Evolutionary conservation across 2,888 invertebrate genomes (phyloP).

Genomic region (Sarcophaga subvicina): DNA sequence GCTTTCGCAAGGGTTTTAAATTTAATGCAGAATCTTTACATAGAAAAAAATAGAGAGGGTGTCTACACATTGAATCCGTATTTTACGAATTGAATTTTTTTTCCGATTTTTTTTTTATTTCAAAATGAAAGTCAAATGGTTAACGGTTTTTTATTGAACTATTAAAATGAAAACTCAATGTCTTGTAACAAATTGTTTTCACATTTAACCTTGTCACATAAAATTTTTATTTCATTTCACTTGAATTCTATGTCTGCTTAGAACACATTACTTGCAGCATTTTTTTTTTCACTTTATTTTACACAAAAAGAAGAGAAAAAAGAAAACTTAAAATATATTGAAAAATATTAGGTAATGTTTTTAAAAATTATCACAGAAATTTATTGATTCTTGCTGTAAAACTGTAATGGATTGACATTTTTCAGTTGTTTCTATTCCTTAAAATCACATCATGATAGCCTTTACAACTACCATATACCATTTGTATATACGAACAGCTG

Average conservation of each 20-base stretch:
- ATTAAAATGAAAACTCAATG: conserved; percentile 59
- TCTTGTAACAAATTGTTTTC: conserved; percentile 61
- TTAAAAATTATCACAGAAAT: conserved; percentile 46
- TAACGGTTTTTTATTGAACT: conserved; percentile 59
- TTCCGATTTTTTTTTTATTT: not conserved
- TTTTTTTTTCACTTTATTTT: not conserved
- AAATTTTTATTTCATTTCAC: conserved; percentile 45
- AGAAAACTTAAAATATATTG: not conserved
- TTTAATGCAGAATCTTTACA: no score
- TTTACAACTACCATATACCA: no score
- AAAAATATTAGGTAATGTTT: conserved; percentile 22
- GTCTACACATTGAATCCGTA: no score
- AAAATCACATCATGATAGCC: no score
- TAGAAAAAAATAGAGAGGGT: no score
- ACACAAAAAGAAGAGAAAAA: no score
- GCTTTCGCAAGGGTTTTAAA: no score
- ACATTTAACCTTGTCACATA: conserved; percentile 45
- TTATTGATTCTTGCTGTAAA: conserved; percentile 25
- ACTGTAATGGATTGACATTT: no score
- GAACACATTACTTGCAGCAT: not conserved
- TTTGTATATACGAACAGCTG: no score
- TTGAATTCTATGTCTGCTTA: conserved; percentile 10
- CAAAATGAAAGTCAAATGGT: conserved; percentile 39
- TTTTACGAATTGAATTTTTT: no score
- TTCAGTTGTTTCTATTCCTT: no score